Evolutionary conservation across 2,113 vertebrate species (phyloP).

Genomic region (Paraplagusia blochii): DNA sequence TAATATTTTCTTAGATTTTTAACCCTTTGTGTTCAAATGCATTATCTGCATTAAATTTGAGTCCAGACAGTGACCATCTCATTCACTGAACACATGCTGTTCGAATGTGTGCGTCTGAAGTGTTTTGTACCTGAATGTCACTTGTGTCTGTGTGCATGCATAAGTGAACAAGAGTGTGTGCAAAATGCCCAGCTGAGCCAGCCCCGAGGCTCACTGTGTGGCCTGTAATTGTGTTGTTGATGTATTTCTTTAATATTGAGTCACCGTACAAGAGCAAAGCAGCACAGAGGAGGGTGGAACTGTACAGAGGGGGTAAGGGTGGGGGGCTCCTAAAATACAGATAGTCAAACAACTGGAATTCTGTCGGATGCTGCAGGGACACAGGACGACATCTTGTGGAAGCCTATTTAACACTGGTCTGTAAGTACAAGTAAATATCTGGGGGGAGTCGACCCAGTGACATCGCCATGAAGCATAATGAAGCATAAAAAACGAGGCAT

Average conservation of each 20-base stretch:
- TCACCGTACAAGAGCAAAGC: conserved; percentile 40
- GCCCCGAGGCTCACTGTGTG: conserved; percentile 52
- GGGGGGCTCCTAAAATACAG: too few relatives aligned
- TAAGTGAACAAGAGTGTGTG: background rate
- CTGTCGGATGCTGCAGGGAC: too few relatives aligned
- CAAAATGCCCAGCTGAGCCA: conserved; percentile 46
- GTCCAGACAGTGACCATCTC: too few relatives aligned
- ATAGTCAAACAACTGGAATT: background rate
- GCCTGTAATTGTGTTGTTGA: conserved; percentile 66
- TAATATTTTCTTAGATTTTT: too few relatives aligned
- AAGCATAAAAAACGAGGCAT: conserved; percentile 1
- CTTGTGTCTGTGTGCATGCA: conserved; percentile 14
- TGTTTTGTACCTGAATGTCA: conserved; percentile 2
- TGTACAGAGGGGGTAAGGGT: too few relatives aligned
- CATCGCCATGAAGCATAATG: background rate
- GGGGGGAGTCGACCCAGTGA: background rate
- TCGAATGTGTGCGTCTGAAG: background rate
- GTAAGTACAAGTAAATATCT: background rate
- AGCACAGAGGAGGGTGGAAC: background rate
- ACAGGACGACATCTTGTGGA: too few relatives aligned
- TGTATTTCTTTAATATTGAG: conserved; percentile 72
- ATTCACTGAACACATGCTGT: conserved; percentile 1
- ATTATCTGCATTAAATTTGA: too few relatives aligned
- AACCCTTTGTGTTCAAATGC: too few relatives aligned
- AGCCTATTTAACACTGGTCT: background rate